A percentile compares a stretch with the other conserved stretches of the same genome.
phyloP scores from a whole-genome alignment of 2,797 vertebrate genomes.

The Anniella stebbinsi region DNA sequence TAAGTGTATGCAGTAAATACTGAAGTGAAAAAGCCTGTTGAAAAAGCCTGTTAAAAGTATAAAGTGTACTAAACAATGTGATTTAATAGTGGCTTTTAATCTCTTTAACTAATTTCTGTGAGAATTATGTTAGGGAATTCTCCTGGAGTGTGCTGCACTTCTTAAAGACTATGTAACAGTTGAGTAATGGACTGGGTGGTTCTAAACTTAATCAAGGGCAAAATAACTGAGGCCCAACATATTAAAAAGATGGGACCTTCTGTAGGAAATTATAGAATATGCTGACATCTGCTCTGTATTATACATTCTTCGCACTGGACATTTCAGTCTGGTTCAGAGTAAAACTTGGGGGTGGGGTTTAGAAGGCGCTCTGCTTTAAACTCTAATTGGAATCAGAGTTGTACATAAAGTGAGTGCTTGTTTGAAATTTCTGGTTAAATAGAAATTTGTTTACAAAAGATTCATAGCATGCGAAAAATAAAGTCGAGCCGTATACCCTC shows the following conservation, averaged over 20 bases:
- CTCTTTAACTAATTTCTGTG: not conserved
- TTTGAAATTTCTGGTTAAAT: slow-evolving; percentile 44
- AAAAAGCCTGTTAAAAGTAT: not conserved
- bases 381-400: slow-evolving; percentile 41
- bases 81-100: slow-evolving; percentile 17
- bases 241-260: slow-evolving; percentile 35
- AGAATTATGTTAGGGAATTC: not conserved
- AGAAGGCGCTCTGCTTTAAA: slow-evolving; percentile 12
- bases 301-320: not conserved
- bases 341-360: not conserved
- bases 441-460: slow-evolving; percentile 27
- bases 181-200: slow-evolving; percentile 14
- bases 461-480: slow-evolving; percentile 33
- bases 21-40: not conserved
- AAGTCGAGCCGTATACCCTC: slow-evolving; percentile 30
- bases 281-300: slow-evolving; percentile 31
- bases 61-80: not conserved
- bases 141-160: not conserved
- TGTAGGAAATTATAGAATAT: not conserved
- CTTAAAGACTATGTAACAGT: slow-evolving; percentile 26
- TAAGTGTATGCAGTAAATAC: not conserved
- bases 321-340: slow-evolving; percentile 27
- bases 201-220: slow-evolving; percentile 21
- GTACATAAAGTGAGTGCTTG: not conserved
- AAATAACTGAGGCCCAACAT: slow-evolving; percentile 15